These are phyloP conservation scores for Leptopilina syphax DNA, from an alignment of 2,888 invertebrate genomes.

Conservation along the genomic window DNA sequence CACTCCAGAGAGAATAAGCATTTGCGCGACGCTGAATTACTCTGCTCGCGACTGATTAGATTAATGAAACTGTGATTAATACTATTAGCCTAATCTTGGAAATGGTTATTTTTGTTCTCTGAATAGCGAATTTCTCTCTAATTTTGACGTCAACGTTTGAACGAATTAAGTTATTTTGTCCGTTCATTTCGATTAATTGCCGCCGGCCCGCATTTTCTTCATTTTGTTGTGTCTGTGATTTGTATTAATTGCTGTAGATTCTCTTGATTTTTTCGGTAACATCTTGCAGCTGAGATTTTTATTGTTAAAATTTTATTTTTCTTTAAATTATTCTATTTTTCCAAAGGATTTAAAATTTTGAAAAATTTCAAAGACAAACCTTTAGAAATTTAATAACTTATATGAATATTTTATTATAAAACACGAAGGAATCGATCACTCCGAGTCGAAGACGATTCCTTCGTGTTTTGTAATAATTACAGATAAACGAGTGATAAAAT, in stretches of 20 bases:
- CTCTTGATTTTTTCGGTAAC: neutral
- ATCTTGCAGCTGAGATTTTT: neutral
- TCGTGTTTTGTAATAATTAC: too few species aligned
- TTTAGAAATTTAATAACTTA: too few species aligned
- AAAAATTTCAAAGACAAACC: too few species aligned
- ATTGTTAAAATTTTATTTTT: too few species aligned
- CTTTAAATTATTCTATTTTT: too few species aligned
- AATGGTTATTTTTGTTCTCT: slow-evolving; percentile 14
- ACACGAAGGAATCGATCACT: too few species aligned
- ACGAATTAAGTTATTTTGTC: neutral
- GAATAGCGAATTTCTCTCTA: slow-evolving; percentile 28
- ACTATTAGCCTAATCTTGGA: slow-evolving; percentile 38
- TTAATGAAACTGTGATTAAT: slow-evolving; percentile 39
- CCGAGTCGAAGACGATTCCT: too few species aligned
- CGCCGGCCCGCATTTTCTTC: neutral
- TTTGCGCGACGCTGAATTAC: slow-evolving; percentile 32
- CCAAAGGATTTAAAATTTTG: too few species aligned
- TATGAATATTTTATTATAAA: too few species aligned
- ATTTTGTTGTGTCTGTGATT: slow-evolving; percentile 4
- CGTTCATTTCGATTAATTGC: slow-evolving; percentile 17
- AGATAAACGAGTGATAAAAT: too few species aligned
- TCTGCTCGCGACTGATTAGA: slow-evolving; percentile 38
- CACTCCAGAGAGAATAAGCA: neutral
- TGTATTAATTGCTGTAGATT: too few species aligned
- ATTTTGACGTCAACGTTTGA: slow-evolving; percentile 18